Evolutionary conservation across 2,797 vertebrate genomes (phyloP).

Genomic region (Glossophaga mutica): DNA sequence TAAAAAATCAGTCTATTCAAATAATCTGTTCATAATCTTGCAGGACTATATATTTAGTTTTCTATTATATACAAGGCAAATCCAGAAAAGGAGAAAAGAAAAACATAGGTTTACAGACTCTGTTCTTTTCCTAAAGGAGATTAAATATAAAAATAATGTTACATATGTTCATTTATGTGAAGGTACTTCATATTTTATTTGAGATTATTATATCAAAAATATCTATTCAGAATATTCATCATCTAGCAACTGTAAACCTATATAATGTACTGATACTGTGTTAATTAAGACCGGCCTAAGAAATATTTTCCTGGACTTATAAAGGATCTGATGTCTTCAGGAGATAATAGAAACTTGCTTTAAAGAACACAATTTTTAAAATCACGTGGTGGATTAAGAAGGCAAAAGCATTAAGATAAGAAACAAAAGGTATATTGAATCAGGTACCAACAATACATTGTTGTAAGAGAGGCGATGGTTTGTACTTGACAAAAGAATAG

Average conservation of each 20-base stretch:
- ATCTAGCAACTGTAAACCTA: background rate
- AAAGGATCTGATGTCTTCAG: background rate
- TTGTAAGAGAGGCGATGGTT: background rate
- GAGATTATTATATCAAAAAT: background rate
- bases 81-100: background rate
- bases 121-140: background rate
- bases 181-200: background rate
- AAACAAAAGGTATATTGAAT: background rate
- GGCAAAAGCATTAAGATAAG: background rate
- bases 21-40: background rate
- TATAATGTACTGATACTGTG: background rate
- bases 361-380: background rate
- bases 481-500: background rate
- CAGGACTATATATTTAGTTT: background rate
- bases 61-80: background rate
- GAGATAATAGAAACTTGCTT: background rate
- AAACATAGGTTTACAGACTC: background rate
- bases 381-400: background rate
- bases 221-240: background rate
- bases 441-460: background rate
- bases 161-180: background rate
- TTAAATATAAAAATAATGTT: background rate
- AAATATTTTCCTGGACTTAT: background rate
- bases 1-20: background rate
- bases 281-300: background rate